Conservation (phyloP, 2,888 invertebrate genomes). For the Rugalucina vietnamica region DNA sequence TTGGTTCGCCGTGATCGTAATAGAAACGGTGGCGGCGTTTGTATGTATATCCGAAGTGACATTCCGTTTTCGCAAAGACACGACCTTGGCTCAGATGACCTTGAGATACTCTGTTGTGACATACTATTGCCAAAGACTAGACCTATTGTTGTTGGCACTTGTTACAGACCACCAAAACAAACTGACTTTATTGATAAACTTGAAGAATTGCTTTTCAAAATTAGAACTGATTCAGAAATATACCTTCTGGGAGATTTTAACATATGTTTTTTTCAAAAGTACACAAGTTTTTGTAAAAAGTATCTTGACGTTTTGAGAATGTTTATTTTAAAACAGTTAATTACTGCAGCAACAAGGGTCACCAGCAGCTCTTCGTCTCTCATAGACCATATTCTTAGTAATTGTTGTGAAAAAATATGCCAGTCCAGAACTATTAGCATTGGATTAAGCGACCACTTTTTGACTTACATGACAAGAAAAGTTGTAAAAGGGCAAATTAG, state of each 20-base stretch:
- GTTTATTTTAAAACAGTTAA: slow-evolving; percentile 16
- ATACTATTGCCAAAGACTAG: slow-evolving; percentile 25
- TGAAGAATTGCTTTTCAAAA: not conserved
- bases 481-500: not conserved
- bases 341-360: slow-evolving; percentile 17
- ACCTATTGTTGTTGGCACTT: slow-evolving; percentile 23
- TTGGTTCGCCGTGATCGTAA: not conserved
- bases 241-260: not conserved
- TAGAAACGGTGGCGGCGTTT: not conserved
- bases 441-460: not conserved
- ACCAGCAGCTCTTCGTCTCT: not conserved
- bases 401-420: slow-evolving; percentile 7
- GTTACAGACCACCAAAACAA: slow-evolving; percentile 38
- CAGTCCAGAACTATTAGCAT: slow-evolving; percentile 6
- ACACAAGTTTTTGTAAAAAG: not conserved
- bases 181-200: slow-evolving; percentile 23
- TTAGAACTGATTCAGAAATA: slow-evolving; percentile 3
- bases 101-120: not conserved
- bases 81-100: not conserved
- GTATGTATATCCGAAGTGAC: not conserved
- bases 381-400: slow-evolving; percentile 12
- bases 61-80: not conserved
- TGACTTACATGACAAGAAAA: not conserved
- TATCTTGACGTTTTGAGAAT: slow-evolving; percentile 7
- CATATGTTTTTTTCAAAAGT: not conserved